Percentiles rank a stretch among this genome's conserved stretches.
phyloP scores from a whole-genome alignment of 2,797 vertebrate genomes.

The Syndactyla subalaris region DNA sequence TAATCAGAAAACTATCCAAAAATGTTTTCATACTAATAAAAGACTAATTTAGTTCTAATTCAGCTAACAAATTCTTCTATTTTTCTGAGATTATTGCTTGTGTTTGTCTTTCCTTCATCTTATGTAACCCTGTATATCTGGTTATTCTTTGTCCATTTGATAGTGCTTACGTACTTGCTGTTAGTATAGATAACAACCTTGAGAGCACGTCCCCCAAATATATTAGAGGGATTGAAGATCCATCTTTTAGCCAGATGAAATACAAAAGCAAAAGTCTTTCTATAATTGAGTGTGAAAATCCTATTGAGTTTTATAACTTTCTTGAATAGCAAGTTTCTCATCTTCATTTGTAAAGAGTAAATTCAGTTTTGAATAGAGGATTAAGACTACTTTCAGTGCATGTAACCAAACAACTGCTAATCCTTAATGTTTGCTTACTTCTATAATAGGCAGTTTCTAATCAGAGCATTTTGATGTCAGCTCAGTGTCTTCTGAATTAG shows the following conservation, averaged over 20 bases:
- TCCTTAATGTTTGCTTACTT: conserved; percentile 8
- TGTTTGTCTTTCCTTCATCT: background rate
- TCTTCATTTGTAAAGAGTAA: conserved; percentile 16
- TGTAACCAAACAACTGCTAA: conserved; percentile 25
- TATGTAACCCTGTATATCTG: background rate
- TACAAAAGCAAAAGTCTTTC: background rate
- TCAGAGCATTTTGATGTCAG: conserved; percentile 43
- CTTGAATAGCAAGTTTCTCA: background rate
- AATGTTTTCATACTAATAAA: background rate
- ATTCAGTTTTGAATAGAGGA: conserved; percentile 39
- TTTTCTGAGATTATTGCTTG: background rate
- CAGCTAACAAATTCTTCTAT: background rate
- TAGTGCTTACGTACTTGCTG: background rate
- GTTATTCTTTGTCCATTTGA: background rate
- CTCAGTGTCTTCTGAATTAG: conserved; percentile 51
- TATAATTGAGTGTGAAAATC: background rate
- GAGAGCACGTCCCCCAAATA: background rate
- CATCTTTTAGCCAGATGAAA: background rate
- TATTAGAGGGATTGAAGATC: background rate
- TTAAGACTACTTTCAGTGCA: conserved; percentile 10
- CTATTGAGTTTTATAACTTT: background rate
- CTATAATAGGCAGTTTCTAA: conserved; percentile 31
- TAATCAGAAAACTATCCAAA: background rate
- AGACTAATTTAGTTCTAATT: background rate
- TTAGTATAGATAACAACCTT: background rate